phyloP scores from a whole-genome alignment of 2,113 vertebrate species.

The Alosa alosa region DNA sequence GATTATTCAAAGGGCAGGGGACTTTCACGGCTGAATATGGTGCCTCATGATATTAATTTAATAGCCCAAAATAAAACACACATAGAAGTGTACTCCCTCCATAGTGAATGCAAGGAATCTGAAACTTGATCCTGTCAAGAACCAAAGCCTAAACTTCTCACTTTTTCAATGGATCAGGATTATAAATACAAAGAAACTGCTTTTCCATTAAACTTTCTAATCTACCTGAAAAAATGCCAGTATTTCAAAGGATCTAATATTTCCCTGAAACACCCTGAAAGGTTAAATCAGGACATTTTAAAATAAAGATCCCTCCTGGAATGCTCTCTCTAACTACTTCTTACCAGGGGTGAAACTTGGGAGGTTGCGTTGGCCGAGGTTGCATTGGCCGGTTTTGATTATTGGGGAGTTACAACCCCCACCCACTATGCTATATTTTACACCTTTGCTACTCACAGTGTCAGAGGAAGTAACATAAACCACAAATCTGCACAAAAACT shows the following conservation, averaged over 20 bases:
- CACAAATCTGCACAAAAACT: background rate
- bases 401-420: too few relatives aligned
- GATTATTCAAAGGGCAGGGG: background rate
- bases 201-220: background rate
- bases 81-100: background rate
- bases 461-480: background rate
- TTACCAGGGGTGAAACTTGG: too few relatives aligned
- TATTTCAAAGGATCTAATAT: background rate
- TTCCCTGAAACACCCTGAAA: background rate
- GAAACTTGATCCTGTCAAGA: background rate
- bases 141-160: background rate
- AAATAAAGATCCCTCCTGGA: background rate
- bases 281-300: background rate
- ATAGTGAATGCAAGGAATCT: background rate
- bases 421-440: too few relatives aligned
- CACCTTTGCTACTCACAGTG: background rate
- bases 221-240: background rate
- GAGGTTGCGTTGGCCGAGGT: too few relatives aligned
- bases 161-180: background rate
- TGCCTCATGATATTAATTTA: constrained; percentile 4
- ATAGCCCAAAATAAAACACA: background rate
- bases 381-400: too few relatives aligned
- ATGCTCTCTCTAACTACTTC: too few relatives aligned
- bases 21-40: background rate
- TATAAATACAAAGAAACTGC: background rate